Percentiles rank a stretch among this genome's conserved stretches.
phyloP scores from a whole-genome alignment of 2,888 invertebrate species.

The Fabriciana adippe region DNA sequence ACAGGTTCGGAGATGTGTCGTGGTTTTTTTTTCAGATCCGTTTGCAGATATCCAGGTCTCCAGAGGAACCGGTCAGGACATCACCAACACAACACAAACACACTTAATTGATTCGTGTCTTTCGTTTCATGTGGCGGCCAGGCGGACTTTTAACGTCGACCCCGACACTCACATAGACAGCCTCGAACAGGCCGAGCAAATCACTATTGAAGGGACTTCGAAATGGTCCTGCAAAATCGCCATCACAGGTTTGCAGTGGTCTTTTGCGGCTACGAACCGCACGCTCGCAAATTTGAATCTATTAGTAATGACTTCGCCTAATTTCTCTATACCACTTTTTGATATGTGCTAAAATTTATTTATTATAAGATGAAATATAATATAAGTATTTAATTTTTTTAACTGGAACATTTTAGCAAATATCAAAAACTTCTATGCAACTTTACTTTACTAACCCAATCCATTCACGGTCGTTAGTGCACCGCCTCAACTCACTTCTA shows the following conservation, averaged over 20 bases:
- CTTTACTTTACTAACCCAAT: slow-evolving; percentile 65
- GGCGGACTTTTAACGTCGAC: slow-evolving; percentile 98
- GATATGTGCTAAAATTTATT: slow-evolving; percentile 64
- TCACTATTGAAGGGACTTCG: slow-evolving; percentile 99
- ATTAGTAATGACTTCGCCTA: slow-evolving; percentile 80
- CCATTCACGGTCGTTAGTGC: slow-evolving; percentile 77
- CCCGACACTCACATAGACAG: slow-evolving; percentile 98
- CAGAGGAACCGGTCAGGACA: slow-evolving; percentile 38
- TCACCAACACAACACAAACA: slow-evolving; percentile 58
- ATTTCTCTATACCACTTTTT: slow-evolving; percentile 66
- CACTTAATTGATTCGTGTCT: slow-evolving; percentile 73
- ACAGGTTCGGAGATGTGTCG: slow-evolving; percentile 93
- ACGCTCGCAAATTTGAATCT: slow-evolving; percentile 80
- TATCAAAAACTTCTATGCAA: slow-evolving; percentile 69
- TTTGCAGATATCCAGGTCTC: slow-evolving; percentile 42
- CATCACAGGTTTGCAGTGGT: slow-evolving; percentile 94
- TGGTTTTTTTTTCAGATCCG: slow-evolving; percentile 43
- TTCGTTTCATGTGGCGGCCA: slow-evolving; percentile 83
- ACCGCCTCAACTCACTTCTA: slow-evolving; percentile 72
- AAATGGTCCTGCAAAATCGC: slow-evolving; percentile 99
- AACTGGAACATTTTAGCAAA: slow-evolving; percentile 53
- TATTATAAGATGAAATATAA: background rate
- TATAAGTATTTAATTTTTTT: background rate
- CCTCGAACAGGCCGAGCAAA: slow-evolving; percentile 98
- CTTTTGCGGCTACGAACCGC: slow-evolving; percentile 80